Percentiles rank a stretch among this genome's conserved stretches.
Conservation (phyloP, 2,797 vertebrate genomes). For the Eutrigla gurnardus region DNA sequence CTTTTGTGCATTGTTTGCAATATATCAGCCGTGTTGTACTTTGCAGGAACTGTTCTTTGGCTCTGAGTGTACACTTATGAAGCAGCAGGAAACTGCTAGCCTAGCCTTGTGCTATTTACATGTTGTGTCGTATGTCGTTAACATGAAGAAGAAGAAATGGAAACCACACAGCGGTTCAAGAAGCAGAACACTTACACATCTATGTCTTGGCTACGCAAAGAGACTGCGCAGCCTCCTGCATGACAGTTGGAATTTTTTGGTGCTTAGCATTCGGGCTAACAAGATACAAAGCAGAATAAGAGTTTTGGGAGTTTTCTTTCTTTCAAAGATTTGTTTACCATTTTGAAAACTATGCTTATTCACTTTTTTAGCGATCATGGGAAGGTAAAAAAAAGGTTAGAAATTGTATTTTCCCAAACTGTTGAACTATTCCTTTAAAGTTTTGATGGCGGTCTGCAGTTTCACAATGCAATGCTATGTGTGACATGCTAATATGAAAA, state of each 20-base stretch:
- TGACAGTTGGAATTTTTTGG: no score
- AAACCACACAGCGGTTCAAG: slow-evolving; percentile 1
- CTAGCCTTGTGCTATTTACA: neutral
- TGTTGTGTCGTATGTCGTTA: neutral
- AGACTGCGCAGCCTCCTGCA: no score
- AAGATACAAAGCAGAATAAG: no score
- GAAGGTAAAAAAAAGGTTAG: neutral
- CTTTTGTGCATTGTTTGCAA: slow-evolving; percentile 3
- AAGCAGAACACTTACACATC: neutral
- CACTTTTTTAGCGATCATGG: neutral
- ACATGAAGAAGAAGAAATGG: neutral
- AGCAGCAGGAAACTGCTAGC: neutral
- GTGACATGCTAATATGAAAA: neutral
- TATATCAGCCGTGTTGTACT: slow-evolving; percentile 5
- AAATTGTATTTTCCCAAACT: neutral
- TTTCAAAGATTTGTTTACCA: neutral
- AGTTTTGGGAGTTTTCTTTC: neutral
- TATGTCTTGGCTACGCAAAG: neutral
- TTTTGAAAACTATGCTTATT: neutral
- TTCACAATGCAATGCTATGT: neutral
- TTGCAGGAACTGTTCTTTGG: neutral
- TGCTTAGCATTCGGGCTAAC: no score
- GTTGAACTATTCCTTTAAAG: neutral
- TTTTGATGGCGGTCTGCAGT: neutral
- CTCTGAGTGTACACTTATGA: slow-evolving; percentile 2